A percentile compares a stretch with the other conserved stretches of the same genome.
Conservation (phyloP, 2,113 vertebrate species). For the Psophia crepitans region DNA sequence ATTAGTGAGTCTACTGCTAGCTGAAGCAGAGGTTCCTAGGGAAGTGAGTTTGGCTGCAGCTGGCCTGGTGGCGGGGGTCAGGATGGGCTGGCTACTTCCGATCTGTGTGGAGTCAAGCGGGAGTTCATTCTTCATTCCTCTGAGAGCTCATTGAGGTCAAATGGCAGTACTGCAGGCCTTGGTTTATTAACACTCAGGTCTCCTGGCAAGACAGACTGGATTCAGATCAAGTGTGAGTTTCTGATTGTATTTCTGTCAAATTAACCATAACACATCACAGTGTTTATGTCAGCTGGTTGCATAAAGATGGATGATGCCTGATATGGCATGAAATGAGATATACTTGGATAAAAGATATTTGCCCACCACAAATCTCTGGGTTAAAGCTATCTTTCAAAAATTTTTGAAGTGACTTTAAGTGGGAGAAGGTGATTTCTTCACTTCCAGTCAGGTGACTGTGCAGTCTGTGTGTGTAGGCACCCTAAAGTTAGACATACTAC, state of each 20-base stretch:
- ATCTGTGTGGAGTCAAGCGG: background rate
- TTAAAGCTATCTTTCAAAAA: background rate
- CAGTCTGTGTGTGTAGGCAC: background rate
- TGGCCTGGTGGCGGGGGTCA: background rate
- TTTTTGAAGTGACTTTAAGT: background rate
- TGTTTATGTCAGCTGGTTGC: background rate
- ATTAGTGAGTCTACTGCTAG: background rate
- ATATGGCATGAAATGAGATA: background rate
- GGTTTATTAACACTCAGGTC: background rate
- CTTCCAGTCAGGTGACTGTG: background rate
- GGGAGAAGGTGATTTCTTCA: background rate
- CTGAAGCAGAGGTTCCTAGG: background rate
- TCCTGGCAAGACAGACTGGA: background rate
- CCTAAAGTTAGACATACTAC: background rate
- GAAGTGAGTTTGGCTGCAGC: background rate
- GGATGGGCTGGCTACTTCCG: background rate
- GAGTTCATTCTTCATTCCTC: background rate
- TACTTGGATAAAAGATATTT: background rate
- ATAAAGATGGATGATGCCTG: background rate
- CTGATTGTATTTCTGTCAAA: constrained; percentile 25
- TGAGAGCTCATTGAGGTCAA: background rate
- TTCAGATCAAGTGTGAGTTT: background rate
- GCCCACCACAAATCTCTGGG: background rate
- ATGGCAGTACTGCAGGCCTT: background rate
- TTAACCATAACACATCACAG: background rate